phyloP scores from a whole-genome alignment of 2,888 invertebrate species.

The Coremacera marginata region DNA sequence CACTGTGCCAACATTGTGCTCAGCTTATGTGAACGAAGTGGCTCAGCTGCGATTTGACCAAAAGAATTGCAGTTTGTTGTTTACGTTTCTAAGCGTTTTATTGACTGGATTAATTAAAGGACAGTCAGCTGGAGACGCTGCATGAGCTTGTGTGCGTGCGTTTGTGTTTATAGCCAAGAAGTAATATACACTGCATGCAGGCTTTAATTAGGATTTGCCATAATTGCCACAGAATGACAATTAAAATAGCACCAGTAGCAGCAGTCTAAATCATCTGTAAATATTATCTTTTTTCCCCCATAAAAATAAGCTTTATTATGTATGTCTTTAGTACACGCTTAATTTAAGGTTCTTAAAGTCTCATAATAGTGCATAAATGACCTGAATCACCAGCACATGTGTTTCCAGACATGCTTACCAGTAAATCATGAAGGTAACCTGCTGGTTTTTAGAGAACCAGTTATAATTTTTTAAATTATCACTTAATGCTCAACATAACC shows the following conservation, averaged over 20 bases:
- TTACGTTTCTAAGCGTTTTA: constrained; percentile 24
- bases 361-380: too few relatives aligned
- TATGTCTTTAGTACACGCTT: too few relatives aligned
- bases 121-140: not conserved
- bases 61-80: constrained; percentile 19
- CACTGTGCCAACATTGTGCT: constrained; percentile 14
- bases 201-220: not conserved
- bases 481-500: not conserved
- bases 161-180: too few relatives aligned
- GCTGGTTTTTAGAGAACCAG: not conserved
- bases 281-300: too few relatives aligned
- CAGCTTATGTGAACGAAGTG: not conserved
- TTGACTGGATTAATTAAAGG: constrained; percentile 33
- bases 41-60: constrained; percentile 15
- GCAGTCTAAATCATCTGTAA: too few relatives aligned
- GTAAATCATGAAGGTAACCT: not conserved
- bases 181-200: not conserved
- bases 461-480: not conserved
- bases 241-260: constrained; percentile 2
- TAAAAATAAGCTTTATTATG: too few relatives aligned
- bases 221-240: constrained; percentile 11
- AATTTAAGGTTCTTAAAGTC: too few relatives aligned
- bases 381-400: too few relatives aligned
- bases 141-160: not conserved
- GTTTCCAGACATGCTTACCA: too few relatives aligned